A percentile compares a stretch with the other conserved stretches of the same genome.
Conservation (phyloP, 1,140 invertebrate species). For the Drosophila erecta region DNA sequence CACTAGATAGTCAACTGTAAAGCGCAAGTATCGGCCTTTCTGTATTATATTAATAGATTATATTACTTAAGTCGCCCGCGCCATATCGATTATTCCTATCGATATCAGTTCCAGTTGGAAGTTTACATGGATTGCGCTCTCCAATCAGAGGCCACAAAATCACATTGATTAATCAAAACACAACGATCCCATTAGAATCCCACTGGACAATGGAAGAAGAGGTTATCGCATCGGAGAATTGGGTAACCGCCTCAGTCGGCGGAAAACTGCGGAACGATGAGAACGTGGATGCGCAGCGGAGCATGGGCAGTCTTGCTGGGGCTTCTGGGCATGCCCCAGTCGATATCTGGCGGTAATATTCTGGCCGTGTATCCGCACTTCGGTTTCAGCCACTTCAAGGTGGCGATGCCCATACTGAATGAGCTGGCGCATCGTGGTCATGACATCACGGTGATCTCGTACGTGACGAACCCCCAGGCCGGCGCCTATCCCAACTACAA, state of each 20-base stretch:
- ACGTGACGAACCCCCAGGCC: slow-evolving; percentile 86
- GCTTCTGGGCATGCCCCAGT: slow-evolving; percentile 1
- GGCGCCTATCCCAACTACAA: slow-evolving; percentile 85
- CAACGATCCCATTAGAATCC: neutral
- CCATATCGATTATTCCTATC: slow-evolving; percentile 13
- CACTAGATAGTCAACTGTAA: neutral
- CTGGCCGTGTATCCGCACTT: slow-evolving; percentile 88
- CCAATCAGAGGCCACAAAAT: slow-evolving; percentile 31
- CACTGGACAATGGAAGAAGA: slow-evolving; percentile 20
- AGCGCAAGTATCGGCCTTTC: no score
- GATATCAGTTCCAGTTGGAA: slow-evolving; percentile 12
- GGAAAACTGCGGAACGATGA: slow-evolving; percentile 34
- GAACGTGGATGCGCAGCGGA: slow-evolving; percentile 13
- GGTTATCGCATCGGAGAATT: slow-evolving; percentile 21
- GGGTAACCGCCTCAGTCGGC: slow-evolving; percentile 28
- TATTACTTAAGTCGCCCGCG: no score
- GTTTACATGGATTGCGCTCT: neutral
- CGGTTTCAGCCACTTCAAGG: slow-evolving; percentile 89
- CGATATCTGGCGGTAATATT: slow-evolving; percentile 84
- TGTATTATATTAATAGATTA: no score
- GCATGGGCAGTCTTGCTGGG: slow-evolving; percentile 17
- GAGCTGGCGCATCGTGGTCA: slow-evolving; percentile 88
- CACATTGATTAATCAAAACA: slow-evolving; percentile 6
- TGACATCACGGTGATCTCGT: slow-evolving; percentile 88
- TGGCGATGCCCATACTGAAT: slow-evolving; percentile 88